Conservation (phyloP, 2,888 invertebrate genomes). For the Meiosimyza decipiens region DNA sequence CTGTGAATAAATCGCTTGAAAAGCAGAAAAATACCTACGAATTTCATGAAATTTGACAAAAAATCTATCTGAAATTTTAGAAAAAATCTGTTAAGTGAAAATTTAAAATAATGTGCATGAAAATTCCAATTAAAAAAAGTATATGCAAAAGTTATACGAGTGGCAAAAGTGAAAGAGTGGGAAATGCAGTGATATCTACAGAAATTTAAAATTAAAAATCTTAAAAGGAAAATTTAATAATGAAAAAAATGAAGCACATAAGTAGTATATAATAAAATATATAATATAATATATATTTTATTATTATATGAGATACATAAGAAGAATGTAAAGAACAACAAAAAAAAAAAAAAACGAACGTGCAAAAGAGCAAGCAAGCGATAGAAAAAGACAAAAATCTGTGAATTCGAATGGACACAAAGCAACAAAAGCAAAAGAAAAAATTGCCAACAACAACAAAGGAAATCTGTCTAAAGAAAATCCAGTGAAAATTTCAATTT, state of each 20-base stretch:
- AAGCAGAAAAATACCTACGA: conserved; percentile 5
- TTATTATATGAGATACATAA: conserved; percentile 19
- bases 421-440: neutral
- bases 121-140: conserved; percentile 2
- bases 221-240: conserved; percentile 2
- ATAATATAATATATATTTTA: conserved; percentile 9
- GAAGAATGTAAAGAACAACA: neutral
- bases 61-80: neutral
- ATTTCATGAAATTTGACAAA: neutral
- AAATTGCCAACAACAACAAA: conserved; percentile 11
- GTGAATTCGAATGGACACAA: neutral
- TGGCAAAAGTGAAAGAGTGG: neutral
- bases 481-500: neutral
- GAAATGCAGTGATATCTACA: neutral
- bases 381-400: too few relatives aligned
- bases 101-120: neutral
- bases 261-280: neutral
- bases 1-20: neutral
- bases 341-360: neutral
- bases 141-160: neutral
- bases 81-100: conserved; percentile 21
- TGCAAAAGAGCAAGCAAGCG: too few relatives aligned
- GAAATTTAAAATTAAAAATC: neutral
- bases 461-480: conserved; percentile 1
- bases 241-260: neutral